A percentile compares a stretch with the other conserved stretches of the same genome.
These are phyloP conservation scores for Eupithecia inturbata DNA, from an alignment of 2,888 invertebrate genomes.

Conservation along the genomic window DNA sequence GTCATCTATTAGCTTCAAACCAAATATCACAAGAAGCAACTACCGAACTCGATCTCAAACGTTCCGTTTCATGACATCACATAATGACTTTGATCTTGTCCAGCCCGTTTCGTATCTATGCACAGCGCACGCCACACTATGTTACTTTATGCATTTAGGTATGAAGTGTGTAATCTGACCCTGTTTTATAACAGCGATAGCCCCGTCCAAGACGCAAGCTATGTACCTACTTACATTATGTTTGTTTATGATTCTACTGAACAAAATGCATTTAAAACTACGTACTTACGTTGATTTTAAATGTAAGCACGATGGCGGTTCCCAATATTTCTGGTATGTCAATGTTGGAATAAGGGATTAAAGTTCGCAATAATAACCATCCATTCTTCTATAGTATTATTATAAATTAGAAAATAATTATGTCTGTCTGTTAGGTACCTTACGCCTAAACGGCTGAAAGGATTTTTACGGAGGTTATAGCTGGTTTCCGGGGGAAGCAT, in stretches of 20 bases:
- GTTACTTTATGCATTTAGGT: constrained; percentile 9
- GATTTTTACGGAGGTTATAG: no score
- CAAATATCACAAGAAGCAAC: background rate
- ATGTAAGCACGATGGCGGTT: no score
- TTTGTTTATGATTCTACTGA: background rate
- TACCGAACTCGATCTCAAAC: background rate
- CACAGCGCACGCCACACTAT: constrained; percentile 12
- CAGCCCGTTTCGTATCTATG: constrained; percentile 11
- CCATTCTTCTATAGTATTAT: no score
- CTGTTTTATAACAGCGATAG: constrained; percentile 42
- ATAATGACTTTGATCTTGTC: constrained; percentile 27
- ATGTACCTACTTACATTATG: background rate
- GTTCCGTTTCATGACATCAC: constrained; percentile 13
- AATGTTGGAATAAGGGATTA: no score
- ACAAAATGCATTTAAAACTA: no score
- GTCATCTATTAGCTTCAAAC: background rate
- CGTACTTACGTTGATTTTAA: no score
- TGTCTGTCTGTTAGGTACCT: no score
- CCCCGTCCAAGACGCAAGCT: constrained; percentile 23
- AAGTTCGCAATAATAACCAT: no score
- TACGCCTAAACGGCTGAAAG: no score
- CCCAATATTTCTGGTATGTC: no score
- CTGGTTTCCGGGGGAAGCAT: no score
- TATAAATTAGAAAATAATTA: no score
- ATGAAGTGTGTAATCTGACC: constrained; percentile 44